These are phyloP conservation scores for Euzetes globulus DNA, from an alignment of 2,888 invertebrate species.

Conservation along the genomic window DNA sequence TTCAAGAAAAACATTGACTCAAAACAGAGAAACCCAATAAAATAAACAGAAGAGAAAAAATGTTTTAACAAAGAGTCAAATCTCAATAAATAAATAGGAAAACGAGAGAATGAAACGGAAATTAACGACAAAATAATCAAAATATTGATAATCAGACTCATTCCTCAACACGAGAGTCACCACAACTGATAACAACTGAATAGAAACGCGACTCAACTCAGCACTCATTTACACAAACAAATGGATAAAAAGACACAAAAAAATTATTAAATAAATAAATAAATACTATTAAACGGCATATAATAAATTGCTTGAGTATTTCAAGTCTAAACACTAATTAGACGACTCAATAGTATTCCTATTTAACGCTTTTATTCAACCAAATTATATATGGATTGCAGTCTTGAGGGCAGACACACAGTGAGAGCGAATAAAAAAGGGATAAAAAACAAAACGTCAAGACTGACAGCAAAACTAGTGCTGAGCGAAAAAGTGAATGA, in stretches of 20 bases:
- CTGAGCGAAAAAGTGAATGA: not conserved
- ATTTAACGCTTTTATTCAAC: not conserved
- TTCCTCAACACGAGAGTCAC: not conserved
- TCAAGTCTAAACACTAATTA: constrained; percentile 1
- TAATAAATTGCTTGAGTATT: not conserved
- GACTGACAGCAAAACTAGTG: not conserved
- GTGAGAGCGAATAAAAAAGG: not conserved
- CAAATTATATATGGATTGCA: constrained; percentile 11
- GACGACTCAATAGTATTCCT: not conserved
- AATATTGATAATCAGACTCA: not conserved
- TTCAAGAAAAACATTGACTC: too few relatives aligned
- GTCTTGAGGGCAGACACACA: not conserved
- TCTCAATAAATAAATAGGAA: not conserved
- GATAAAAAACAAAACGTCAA: not conserved
- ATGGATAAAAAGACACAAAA: not conserved
- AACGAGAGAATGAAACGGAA: not conserved
- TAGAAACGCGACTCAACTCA: too few relatives aligned
- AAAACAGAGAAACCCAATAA: too few relatives aligned
- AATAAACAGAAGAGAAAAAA: too few relatives aligned
- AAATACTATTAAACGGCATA: not conserved
- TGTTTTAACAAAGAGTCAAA: not conserved
- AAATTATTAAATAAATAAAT: not conserved
- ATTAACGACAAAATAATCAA: not conserved
- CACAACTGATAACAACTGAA: not conserved
- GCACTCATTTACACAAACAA: too few relatives aligned